Evolutionary conservation across 2,113 vertebrate genomes (phyloP).

Genomic region (Scopus umbretta): DNA sequence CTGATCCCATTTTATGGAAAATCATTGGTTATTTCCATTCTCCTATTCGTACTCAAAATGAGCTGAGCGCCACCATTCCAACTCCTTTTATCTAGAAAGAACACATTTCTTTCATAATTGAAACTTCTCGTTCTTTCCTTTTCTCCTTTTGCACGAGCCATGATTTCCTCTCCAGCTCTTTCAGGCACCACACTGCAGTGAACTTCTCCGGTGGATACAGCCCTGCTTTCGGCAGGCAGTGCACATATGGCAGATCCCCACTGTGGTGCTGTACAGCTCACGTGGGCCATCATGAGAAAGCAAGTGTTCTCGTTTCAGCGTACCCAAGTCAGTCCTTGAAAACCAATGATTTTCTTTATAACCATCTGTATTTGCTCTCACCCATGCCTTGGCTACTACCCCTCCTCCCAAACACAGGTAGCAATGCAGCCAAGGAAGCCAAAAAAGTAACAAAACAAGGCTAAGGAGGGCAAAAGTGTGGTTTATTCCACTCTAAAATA

Average conservation of each 20-base stretch:
- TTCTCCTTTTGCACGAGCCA: background rate
- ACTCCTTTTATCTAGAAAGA: background rate
- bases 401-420: background rate
- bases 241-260: background rate
- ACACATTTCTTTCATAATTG: background rate
- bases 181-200: background rate
- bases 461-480: background rate
- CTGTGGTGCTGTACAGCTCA: background rate
- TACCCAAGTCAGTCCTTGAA: background rate
- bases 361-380: background rate
- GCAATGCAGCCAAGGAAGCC: background rate
- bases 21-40: background rate
- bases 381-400: background rate
- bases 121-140: background rate
- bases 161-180: background rate
- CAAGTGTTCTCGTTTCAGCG: rapidly evolving
- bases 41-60: background rate
- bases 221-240: background rate
- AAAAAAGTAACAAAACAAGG: background rate
- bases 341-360: background rate
- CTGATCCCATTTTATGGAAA: background rate
- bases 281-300: background rate
- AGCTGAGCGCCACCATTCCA: background rate
- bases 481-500: background rate
- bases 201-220: background rate